Conservation (phyloP, 1,140 invertebrate species). For the Physella acuta region DNA sequence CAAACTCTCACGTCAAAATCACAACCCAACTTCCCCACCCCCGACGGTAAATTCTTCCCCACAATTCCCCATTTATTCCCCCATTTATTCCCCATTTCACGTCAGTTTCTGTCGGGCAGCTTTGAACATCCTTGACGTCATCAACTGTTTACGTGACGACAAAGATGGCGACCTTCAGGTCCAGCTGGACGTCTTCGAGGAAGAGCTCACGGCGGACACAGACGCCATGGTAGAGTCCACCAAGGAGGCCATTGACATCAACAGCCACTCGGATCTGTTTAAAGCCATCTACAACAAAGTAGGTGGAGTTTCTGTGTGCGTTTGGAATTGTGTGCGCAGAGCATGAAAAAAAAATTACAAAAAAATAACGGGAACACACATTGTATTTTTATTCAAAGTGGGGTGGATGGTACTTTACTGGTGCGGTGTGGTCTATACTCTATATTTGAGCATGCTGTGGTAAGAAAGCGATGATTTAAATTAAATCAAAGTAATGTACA, state of each 20-base stretch:
- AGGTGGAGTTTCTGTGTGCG: no score
- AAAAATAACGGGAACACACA: no score
- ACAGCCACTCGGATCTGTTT: conserved; percentile 87
- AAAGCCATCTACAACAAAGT: conserved; percentile 89
- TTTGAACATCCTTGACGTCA: conserved; percentile 55
- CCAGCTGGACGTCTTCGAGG: conserved; percentile 57
- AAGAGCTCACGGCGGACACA: conserved; percentile 67
- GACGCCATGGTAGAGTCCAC: conserved; percentile 63
- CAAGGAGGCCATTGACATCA: conserved; percentile 70
- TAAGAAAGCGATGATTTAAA: no score
- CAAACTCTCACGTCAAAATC: no score
- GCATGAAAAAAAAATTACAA: not conserved
- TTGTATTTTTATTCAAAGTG: no score
- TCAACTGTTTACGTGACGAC: conserved; percentile 65
- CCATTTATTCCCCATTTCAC: conserved; percentile 9
- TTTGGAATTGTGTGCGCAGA: not conserved
- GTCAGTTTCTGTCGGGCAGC: conserved; percentile 42
- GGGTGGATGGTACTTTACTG: not conserved
- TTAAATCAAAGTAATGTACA: no score
- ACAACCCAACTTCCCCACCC: no score
- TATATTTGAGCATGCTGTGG: no score
- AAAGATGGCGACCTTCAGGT: conserved; percentile 47
- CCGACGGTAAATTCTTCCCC: no score
- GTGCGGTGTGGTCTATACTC: not conserved
- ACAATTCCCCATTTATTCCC: no score